A percentile compares a stretch with the other conserved stretches of the same genome.
Evolutionary conservation across 2,113 vertebrate genomes (phyloP).

Genomic region (Sturnus vulgaris): DNA sequence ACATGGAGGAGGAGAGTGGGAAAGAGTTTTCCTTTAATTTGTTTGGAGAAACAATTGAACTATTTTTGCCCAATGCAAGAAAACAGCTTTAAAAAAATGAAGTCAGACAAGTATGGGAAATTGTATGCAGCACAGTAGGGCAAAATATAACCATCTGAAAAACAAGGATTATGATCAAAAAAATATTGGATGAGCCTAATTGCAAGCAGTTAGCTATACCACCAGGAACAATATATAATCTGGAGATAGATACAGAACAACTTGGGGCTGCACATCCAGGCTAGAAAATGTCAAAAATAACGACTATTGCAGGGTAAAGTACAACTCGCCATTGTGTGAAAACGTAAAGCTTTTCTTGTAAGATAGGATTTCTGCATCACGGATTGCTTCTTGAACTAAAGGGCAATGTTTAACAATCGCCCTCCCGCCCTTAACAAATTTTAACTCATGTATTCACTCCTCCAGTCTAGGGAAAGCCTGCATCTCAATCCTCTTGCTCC

Average conservation of each 20-base stretch:
- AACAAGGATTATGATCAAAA: background rate
- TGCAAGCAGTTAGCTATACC: background rate
- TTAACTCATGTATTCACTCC: background rate
- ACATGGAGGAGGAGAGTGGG: background rate
- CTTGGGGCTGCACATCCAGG: background rate
- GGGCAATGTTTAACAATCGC: background rate
- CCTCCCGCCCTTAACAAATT: background rate
- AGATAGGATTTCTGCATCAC: background rate
- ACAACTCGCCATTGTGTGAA: background rate
- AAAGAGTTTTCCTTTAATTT: background rate
- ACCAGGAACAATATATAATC: background rate
- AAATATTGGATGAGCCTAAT: background rate
- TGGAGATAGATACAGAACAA: background rate
- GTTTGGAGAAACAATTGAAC: background rate
- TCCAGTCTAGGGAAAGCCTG: background rate
- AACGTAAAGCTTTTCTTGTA: background rate
- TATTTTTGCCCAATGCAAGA: background rate
- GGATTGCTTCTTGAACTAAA: background rate
- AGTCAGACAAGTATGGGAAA: background rate
- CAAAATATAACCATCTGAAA: background rate
- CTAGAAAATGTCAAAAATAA: background rate
- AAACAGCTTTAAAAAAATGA: background rate
- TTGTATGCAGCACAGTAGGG: background rate
- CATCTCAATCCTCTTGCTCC: background rate
- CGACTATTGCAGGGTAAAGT: rapidly evolving